Evolutionary conservation across 2,888 invertebrate genomes (phyloP).

Genomic region (Autographa gamma): DNA sequence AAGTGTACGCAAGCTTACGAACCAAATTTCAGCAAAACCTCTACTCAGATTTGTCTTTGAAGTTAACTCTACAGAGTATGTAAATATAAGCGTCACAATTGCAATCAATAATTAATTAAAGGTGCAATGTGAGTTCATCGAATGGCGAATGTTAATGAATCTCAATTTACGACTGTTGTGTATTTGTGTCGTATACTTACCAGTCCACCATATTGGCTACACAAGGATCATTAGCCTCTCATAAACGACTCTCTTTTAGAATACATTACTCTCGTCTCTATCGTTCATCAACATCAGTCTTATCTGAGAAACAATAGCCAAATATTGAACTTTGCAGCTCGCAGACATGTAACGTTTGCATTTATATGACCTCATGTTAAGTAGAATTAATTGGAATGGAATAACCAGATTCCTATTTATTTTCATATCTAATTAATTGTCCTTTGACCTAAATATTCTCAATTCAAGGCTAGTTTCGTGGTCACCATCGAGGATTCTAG

Average conservation of each 20-base stretch:
- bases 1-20: too few relatives aligned
- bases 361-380: background rate
- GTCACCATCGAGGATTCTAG: constrained; percentile 9
- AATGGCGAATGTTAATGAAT: background rate
- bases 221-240: background rate
- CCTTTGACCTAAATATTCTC: constrained; percentile 34
- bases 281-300: background rate
- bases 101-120: constrained; percentile 1
- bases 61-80: background rate
- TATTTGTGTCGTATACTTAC: background rate
- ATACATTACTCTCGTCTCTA: background rate
- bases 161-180: background rate
- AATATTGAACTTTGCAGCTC: background rate
- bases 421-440: background rate
- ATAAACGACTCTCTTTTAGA: background rate
- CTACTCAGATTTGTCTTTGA: background rate
- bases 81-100: background rate
- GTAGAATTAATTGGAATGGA: background rate
- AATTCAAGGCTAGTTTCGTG: constrained; percentile 1
- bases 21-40: too few relatives aligned
- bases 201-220: background rate
- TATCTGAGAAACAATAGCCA: background rate
- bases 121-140: constrained; percentile 1
- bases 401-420: background rate
- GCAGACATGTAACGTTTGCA: too few relatives aligned